phyloP scores from a whole-genome alignment of 2,797 vertebrate species.

The Synaphobranchus kaupii region DNA sequence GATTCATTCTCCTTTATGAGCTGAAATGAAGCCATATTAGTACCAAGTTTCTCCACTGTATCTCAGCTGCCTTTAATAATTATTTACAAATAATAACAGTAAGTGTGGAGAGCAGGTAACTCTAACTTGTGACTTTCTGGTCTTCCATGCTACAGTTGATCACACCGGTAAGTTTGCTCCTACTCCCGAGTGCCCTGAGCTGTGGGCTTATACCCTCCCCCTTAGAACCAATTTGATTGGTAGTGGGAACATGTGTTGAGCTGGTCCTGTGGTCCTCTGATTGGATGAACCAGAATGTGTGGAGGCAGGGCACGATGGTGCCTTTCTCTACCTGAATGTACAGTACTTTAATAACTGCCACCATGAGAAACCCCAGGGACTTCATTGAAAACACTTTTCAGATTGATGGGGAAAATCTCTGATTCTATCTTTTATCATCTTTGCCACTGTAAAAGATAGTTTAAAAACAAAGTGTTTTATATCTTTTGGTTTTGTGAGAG shows the following conservation, averaged over 20 bases:
- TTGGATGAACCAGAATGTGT: conserved; percentile 1
- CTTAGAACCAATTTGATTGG: conserved; percentile 38
- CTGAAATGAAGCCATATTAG: background rate
- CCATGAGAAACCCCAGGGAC: background rate
- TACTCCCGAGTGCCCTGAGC: conserved; percentile 43
- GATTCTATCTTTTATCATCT: background rate
- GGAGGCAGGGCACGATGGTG: background rate
- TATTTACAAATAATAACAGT: background rate
- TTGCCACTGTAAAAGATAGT: background rate
- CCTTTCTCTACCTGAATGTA: background rate
- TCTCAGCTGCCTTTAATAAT: conserved; percentile 2
- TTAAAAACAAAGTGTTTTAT: background rate
- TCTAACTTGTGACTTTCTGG: conserved; percentile 70
- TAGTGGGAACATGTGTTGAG: conserved; percentile 28
- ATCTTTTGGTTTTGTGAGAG: background rate
- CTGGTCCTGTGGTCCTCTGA: conserved; percentile 22
- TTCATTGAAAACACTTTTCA: background rate
- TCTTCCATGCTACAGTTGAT: conserved; percentile 76
- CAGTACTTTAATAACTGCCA: background rate
- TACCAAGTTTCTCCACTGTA: background rate
- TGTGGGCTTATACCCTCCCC: conserved; percentile 44
- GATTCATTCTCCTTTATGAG: background rate
- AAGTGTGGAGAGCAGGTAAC: conserved; percentile 41
- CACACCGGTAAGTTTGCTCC: conserved; percentile 70
- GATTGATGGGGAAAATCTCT: background rate